Percentiles rank a stretch among this genome's conserved stretches.
phyloP scores from a whole-genome alignment of 2,113 vertebrate species.

The Myocastor coypus region DNA sequence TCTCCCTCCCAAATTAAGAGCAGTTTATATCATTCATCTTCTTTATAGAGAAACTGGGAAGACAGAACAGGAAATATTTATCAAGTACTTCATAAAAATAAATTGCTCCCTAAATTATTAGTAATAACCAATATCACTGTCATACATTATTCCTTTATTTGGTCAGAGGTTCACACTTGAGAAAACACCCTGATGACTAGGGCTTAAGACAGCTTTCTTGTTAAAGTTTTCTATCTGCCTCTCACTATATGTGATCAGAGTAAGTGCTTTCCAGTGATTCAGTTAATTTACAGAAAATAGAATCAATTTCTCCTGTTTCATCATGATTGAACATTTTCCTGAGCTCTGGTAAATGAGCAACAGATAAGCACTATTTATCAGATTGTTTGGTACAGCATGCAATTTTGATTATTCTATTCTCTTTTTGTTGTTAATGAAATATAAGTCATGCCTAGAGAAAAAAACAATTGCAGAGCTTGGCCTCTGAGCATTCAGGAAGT shows the following conservation, averaged over 20 bases:
- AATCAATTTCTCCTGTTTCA: conserved; percentile 73
- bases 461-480: conserved; percentile 31
- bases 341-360: conserved; percentile 68
- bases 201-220: neutral
- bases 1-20: conserved; percentile 35
- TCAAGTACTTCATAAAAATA: conserved; percentile 59
- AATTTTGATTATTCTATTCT: conserved; percentile 76
- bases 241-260: conserved; percentile 26
- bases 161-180: conserved; percentile 40
- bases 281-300: conserved; percentile 69
- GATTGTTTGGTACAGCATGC: neutral
- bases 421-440: conserved; percentile 79
- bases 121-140: conserved; percentile 36
- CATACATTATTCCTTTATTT: conserved; percentile 22
- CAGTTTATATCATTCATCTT: conserved; percentile 65
- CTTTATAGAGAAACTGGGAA: conserved; percentile 42
- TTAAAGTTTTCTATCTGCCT: conserved; percentile 40
- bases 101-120: conserved; percentile 65
- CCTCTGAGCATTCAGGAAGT: conserved; percentile 26
- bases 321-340: conserved; percentile 72
- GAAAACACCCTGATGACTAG: conserved; percentile 34
- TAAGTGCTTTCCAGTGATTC: conserved; percentile 29
- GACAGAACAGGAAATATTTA: conserved; percentile 67
- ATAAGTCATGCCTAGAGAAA: conserved; percentile 57
- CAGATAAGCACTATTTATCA: conserved; percentile 72